These are phyloP conservation scores for Epinephelus moara DNA, from an alignment of 2,113 vertebrate species.

Conservation along the genomic window DNA sequence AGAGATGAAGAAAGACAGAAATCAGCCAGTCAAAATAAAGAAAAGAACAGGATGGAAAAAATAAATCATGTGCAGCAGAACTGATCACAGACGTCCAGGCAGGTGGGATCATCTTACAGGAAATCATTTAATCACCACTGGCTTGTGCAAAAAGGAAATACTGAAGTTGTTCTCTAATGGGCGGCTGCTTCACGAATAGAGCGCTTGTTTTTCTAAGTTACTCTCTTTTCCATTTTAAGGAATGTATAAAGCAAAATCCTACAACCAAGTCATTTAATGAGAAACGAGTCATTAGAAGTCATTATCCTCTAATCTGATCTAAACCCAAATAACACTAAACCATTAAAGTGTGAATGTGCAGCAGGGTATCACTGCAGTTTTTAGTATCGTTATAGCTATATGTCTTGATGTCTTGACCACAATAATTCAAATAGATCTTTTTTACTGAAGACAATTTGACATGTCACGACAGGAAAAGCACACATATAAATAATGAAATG, in stretches of 20 bases:
- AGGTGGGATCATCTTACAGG: slow-evolving; percentile 37
- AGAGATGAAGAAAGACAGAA: neutral
- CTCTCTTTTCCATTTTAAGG: neutral
- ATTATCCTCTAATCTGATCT: neutral
- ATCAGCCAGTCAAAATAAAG: neutral
- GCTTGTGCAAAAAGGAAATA: slow-evolving; percentile 40
- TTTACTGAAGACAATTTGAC: neutral
- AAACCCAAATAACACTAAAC: neutral
- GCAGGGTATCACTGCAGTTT: neutral
- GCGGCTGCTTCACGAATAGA: neutral
- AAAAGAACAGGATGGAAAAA: slow-evolving; percentile 1
- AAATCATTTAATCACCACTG: slow-evolving; percentile 48
- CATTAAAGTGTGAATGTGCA: neutral
- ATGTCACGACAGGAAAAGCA: neutral
- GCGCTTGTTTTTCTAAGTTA: slow-evolving; percentile 24
- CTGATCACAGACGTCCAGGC: slow-evolving; percentile 24
- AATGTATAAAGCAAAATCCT: neutral
- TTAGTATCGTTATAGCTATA: neutral
- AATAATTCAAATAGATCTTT: neutral
- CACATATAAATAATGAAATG: too few relatives aligned
- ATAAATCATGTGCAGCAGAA: neutral
- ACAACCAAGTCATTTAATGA: neutral
- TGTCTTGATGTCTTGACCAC: neutral
- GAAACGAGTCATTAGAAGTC: neutral
- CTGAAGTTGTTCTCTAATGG: slow-evolving; percentile 11